Base-by-base conservation (phyloP, 2,888 invertebrate genomes). In the Crocallis elinguaria region DNA sequence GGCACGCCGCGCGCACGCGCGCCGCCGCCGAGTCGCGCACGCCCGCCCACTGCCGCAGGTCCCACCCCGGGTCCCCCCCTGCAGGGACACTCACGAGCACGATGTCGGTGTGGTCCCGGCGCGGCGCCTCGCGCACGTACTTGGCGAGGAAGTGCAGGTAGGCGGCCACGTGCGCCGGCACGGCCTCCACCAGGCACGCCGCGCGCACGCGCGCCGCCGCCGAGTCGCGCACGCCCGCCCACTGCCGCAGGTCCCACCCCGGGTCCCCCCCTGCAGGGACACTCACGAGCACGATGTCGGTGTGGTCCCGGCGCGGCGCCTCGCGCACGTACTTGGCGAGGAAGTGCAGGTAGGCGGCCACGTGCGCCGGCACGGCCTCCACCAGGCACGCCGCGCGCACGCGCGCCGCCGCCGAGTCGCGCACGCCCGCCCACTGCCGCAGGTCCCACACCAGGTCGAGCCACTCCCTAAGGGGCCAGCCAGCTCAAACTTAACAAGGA, bases 181-280 rank as follows among this genome's bases (percentile, higher is more conserved):
- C 95, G 69, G 97, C 98, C 91, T 99, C 98, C 50, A 97, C 96
- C 74, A 96, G 95, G 76, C 97, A 96, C 0, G 98, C 98, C 61
- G 96, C 95, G 3, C 97, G 93, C n/a, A 98, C 80, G 35, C 95
- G 95, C 1, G 86, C 86, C 53, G 95, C 94, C 51, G 95, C 93
- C 56, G 95, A 93, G n/a, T 92, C 92, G 21, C 95, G 93, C 8
- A 96, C 94, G 2, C 93, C 92, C 9, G 88, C 85, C 87, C 98
- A 98, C 82, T 97, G 96, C n/a, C n/a, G n/a, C n/a, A n/a, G n/a
- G n/a, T n/a, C n/a, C n/a, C n/a, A n/a, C n/a, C n/a, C n/a, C n/a
- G n/a, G n/a, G n/a, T n/a, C n/a, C n/a, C n/a, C 5, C 19, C 19
- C 13, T 6, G 12, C 13, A 12, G 27, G 11, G 30, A 6, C 19